Evolutionary conservation across 2,113 vertebrate genomes (phyloP), one percentile per base, ranked within the genome.

Genomic region (Oryzias melastigma): DNA sequence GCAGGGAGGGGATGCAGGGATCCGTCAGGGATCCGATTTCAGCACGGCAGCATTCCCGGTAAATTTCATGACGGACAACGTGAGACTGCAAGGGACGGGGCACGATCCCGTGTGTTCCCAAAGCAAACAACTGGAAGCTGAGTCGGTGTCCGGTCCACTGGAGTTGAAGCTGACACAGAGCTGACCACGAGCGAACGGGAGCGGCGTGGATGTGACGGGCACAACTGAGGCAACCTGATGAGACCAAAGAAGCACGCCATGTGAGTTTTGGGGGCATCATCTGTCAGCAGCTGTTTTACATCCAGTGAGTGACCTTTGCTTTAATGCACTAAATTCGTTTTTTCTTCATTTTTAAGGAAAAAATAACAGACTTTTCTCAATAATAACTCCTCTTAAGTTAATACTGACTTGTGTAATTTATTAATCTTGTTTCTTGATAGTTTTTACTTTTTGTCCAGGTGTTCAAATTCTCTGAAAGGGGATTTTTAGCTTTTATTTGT

Each of bases 11-110:
- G 74, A 65, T 49, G 27, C 54, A 74, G 66, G 71, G 79, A 66
- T 82, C 59, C 42, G 64, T 63, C 62, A 45, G 56, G 65, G 84
- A 90, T 93, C 91, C 52, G 88, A 92, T 93, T 92, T 91, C 92
- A 84, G 80, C 90, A 77, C 86, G 89, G 90, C 90, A 92, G 91
- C 91, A 90, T 91, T 92, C 82, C 84, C 71, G 48, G 85, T 84
- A 78, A 68, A 79, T 70, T 70, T 73, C 58, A 75, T 75, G 82
- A 82, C 69, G 15, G 78, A 86, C 78, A 81, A 68, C 75, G 56
- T 72, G 78, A 63, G 75, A 72, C 72, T 68, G 85, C 18, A 43
- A 78, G 82, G 65, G 68, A 85, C 68, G 22, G 65, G 69, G 62
- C 52, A 68, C 62, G 55, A 67, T 51, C 20, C 48, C 70, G 58